Evolutionary conservation across 2,888 invertebrate genomes (phyloP), one percentile per base, ranked within the genome.

Genomic region (Oligia latruncula): DNA sequence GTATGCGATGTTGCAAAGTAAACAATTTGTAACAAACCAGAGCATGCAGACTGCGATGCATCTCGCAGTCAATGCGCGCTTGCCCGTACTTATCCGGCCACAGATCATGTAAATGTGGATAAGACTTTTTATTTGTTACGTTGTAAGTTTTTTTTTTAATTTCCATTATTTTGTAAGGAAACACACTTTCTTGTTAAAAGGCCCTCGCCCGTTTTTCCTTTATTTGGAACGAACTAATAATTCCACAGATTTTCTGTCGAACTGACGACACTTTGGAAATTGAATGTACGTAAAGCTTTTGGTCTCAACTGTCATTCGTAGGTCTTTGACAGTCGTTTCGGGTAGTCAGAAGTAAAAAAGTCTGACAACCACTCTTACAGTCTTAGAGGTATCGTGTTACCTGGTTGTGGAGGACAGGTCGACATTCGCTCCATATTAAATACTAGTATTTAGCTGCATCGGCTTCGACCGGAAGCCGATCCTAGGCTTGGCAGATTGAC

Each of bases 61-160:
- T 84, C 81, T 77, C 73, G 71, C 75, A 89, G 88, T 84, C 82
- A 78, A 76, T 80, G 75, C 29, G 75, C 77, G 74, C 78, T 78
- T 81, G 83, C 60, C 74, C 58, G 67, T 77, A 78, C 74, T 87
- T 87, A 85, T 82, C 73, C 67, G 43, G 15, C 13, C 65, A 20
- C 4, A 62, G 58, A 78, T 17, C 13, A 13, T 46, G 0, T 20
- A 5, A 11, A 40, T 11, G 0, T 66, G 88, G 88, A 88, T 80
- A 80, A 23, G 70, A 13, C 15, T 17, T 29, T n/a, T n/a, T 17
- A 23, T 4, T 15, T 40, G 2, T 40, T 49, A 43, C 43, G 9
- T 20, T 11, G 0, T 23, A 64, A n/a, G 13, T 17, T 17, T 43
- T 58, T 71, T 23, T 43, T 35, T 0, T 35, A 60, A 67, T 8